Base-by-base conservation (phyloP, 2,888 invertebrate genomes). In the Teleogryllus oceanicus region DNA sequence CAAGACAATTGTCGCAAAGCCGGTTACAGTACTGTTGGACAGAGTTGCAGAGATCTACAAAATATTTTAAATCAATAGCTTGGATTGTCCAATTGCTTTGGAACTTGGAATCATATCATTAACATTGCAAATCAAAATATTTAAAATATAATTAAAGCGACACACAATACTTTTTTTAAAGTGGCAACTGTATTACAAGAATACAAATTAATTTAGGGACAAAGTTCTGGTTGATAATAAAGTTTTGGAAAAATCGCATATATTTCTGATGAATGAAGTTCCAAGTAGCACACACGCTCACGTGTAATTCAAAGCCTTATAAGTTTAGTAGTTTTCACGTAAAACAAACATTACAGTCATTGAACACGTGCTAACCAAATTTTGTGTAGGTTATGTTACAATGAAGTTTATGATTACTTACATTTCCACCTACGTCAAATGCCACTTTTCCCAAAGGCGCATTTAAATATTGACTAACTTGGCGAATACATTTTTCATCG, bases 1-100 rank as follows among this genome's bases (percentile, higher is more conserved):
- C 51, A 89, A 85, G 18, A 91, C 85, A 80, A 91, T 90, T 13
- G 88, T 89, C n/a, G 89, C 89, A 81, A 87, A 91, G 85, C 83
- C 91, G 85, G 87, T 87, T 85, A 83, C 89, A 81, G 84, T 85
- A 86, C 86, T 79, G 85, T 83, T 49, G 86, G 88, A 83, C 85
- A 89, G 89, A 77, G 90, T 85, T 82, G 90, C 88, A 49, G 80
- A 62, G 37, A 80, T n/a, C 80, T 80, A 78, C 24, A 78, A 76
- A n/a, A 78, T 62, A 62, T 37, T 37, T 37, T 37, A 37, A 37
- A 8, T 37, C 37, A 37, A 8, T 37, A 37, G 8, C 10, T 37
- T 37, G 37, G 8, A 8, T 37, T 37, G 1, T 8, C 37, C 37
- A 8, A 37, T 37, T 37, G 37, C 5, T 37, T 5, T 5, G 8